Percentiles rank a stretch among this genome's conserved stretches.
Evolutionary conservation across 2,797 vertebrate species (phyloP).

Genomic region (Tadarida brasiliensis): DNA sequence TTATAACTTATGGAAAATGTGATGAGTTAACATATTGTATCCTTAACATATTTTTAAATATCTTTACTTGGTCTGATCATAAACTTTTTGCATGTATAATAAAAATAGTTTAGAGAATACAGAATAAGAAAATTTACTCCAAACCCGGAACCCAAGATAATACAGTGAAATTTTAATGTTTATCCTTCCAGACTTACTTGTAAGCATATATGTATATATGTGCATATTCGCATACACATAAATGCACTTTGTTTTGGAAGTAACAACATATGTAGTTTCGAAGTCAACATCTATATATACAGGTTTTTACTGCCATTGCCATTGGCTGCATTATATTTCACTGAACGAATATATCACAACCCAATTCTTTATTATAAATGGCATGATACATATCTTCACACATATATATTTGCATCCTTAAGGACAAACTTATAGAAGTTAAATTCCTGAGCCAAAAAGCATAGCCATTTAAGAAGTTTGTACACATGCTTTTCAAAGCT

Average conservation of each 20-base stretch:
- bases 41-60: slow-evolving; percentile 21
- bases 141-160: neutral
- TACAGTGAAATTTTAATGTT: neutral
- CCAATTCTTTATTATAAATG: neutral
- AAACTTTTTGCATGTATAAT: neutral
- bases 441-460: neutral
- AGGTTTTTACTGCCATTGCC: neutral
- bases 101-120: slow-evolving; percentile 36
- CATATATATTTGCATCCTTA: neutral
- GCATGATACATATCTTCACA: slow-evolving; percentile 10
- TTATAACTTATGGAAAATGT: slow-evolving; percentile 52
- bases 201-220: neutral
- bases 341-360: neutral
- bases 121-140: neutral
- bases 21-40: neutral
- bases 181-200: neutral
- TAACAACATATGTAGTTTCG: neutral
- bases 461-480: neutral
- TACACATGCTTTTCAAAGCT: neutral
- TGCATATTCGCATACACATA: neutral
- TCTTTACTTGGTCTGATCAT: slow-evolving; percentile 20
- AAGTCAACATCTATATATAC: neutral
- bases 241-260: neutral
- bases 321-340: neutral
- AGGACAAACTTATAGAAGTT: slow-evolving; percentile 1